phyloP scores from a whole-genome alignment of 1,140 invertebrate species.

The Drosophila orena region DNA sequence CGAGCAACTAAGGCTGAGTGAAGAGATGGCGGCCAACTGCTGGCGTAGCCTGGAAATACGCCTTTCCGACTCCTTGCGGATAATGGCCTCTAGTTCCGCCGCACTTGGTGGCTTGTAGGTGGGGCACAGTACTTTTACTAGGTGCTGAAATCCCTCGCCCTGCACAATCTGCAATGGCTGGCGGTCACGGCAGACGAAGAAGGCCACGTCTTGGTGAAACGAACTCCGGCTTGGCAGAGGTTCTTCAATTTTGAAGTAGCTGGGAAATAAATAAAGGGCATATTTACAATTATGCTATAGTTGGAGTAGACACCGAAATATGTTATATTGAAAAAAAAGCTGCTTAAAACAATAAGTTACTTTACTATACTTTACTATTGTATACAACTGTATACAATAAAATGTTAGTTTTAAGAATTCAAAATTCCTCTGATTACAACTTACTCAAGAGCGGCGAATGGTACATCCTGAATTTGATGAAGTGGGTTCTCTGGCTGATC shows the following conservation, averaged over 20 bases:
- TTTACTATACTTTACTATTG: too few relatives aligned
- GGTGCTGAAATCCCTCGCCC: conserved; percentile 4
- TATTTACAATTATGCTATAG: too few relatives aligned
- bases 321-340: too few relatives aligned
- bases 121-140: not conserved
- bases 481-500: not conserved
- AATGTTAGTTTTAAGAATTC: too few relatives aligned
- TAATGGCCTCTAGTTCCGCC: not conserved
- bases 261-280: not conserved
- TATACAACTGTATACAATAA: too few relatives aligned
- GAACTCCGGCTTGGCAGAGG: not conserved
- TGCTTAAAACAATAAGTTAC: too few relatives aligned
- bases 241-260: not conserved
- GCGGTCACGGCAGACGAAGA: conserved; percentile 3
- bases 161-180: not conserved
- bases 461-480: not conserved
- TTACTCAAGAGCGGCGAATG: not conserved
- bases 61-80: not conserved
- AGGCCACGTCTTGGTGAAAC: not conserved
- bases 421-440: too few relatives aligned
- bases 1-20: conserved; percentile 1
- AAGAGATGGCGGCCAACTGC: not conserved
- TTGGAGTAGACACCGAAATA: too few relatives aligned
- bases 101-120: conserved; percentile 1
- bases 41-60: not conserved